Evolutionary conservation across 2,113 vertebrate genomes (phyloP), one percentile per base, ranked within the genome.

Genomic region (Cynopterus brachyotis): DNA sequence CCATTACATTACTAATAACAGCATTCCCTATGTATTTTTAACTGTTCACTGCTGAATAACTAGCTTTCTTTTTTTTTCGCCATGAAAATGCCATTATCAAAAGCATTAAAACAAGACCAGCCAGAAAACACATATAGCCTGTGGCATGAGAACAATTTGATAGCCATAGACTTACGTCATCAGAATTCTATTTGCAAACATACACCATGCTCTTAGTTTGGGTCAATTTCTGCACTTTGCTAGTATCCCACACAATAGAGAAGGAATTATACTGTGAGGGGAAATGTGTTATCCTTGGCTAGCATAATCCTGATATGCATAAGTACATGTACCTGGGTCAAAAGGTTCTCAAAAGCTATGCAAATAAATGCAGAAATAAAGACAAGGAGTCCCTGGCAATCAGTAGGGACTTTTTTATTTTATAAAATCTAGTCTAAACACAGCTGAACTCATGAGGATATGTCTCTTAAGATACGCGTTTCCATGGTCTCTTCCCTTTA

Each of bases 361-460:
- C 22, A 97, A 95, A 94, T 57, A 69, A 75, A 84, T 5, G 32
- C 35, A 92, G 69, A 92, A 86, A 45, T 67, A 90, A 95, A 92
- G 67, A 83, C 47, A 87, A 92, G 30, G 37, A 89, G n/a, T 75
- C 42, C 11, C 73, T 67, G 57, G n/a, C 13, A 6, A 42, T 64
- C 16, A 15, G 60, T 70, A 94, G 75, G 79, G 62, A 80, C 42
- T 81, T 75, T 69, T 94, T 75, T 81, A 20, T 81, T 90, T 86
- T 81, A 76, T 69, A 32, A 57, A 91, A n/a, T 66, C 75, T 40
- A 87, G 83, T 87, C 76, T 95, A 90, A 97, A 93, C 85, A 96
- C 50, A 83, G 83, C 62, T 89, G 81, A 92, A 62, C 17, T 87
- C 10, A 30, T 42, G 42, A 92, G 35, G 37, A 2, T 62, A 37